Evolutionary conservation across 2,797 vertebrate species (phyloP).

Genomic region (Clarias laeviceps): DNA sequence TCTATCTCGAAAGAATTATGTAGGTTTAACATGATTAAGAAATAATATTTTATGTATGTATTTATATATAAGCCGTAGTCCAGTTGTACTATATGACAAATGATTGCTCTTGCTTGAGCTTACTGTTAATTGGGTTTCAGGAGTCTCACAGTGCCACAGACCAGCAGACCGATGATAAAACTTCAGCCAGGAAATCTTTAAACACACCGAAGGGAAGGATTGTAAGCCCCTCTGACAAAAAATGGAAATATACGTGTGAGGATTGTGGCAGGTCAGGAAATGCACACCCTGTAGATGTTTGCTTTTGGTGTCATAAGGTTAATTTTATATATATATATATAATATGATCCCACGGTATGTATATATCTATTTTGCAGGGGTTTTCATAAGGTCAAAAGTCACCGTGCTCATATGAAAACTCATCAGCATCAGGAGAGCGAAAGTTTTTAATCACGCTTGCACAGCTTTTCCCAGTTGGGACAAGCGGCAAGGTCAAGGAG

Average conservation of each 20-base stretch:
- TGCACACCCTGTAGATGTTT: background rate
- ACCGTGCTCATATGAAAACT: slow-evolving; percentile 75
- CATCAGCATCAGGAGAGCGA: slow-evolving; percentile 69
- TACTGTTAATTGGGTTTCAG: slow-evolving; percentile 7
- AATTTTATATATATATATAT: no score
- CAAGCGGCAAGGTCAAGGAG: slow-evolving; percentile 47
- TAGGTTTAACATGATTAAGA: background rate
- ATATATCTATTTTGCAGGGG: slow-evolving; percentile 56
- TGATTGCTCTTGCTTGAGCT: background rate
- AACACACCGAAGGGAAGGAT: background rate
- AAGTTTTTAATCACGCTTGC: slow-evolving; percentile 36
- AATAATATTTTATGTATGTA: background rate
- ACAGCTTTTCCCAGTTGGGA: slow-evolving; percentile 53
- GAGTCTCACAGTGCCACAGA: slow-evolving; percentile 8
- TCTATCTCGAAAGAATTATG: slow-evolving; percentile 3
- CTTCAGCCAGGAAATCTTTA: slow-evolving; percentile 36
- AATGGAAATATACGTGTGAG: slow-evolving; percentile 64
- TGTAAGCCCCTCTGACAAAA: slow-evolving; percentile 7
- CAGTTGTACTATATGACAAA: background rate
- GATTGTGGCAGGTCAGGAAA: slow-evolving; percentile 69
- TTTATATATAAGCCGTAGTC: background rate
- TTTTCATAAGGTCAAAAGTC: slow-evolving; percentile 74
- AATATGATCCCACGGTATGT: background rate
- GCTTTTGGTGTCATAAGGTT: background rate
- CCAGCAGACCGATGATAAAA: slow-evolving; percentile 38